These are phyloP conservation scores for Nomada ruficornis DNA, from an alignment of 2,888 invertebrate genomes.

Conservation along the genomic window DNA sequence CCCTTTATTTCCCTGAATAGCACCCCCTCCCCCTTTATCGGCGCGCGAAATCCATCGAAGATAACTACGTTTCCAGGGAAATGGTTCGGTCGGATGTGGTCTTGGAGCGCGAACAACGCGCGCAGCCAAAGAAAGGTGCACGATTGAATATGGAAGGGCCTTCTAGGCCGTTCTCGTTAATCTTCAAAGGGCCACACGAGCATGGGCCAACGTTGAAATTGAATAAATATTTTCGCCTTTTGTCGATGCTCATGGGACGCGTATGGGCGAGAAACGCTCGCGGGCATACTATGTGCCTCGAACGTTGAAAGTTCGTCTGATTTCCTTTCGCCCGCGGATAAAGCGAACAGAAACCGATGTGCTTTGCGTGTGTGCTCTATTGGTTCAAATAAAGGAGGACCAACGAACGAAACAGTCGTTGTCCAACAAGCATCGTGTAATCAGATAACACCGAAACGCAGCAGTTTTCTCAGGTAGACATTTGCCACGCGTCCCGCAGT, in stretches of 20 bases:
- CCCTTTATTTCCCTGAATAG: conserved; percentile 43
- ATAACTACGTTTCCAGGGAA: conserved; percentile 72
- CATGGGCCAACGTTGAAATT: conserved; percentile 55
- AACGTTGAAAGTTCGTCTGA: conserved; percentile 16
- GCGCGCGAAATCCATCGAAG: conserved; percentile 53
- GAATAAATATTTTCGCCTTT: conserved; percentile 69
- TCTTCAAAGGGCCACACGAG: conserved; percentile 67
- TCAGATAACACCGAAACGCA: neutral
- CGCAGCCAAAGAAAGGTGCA: conserved; percentile 29
- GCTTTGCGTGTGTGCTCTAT: neutral
- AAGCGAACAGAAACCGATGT: neutral
- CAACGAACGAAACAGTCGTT: too few species aligned
- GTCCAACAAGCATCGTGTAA: neutral
- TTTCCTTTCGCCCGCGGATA: neutral
- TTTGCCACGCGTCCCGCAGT: neutral
- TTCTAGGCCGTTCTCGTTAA: conserved; percentile 63
- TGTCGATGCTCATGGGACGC: conserved; percentile 16
- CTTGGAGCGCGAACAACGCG: conserved; percentile 20
- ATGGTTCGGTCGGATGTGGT: conserved; percentile 63
- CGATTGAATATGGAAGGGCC: conserved; percentile 48
- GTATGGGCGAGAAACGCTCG: neutral
- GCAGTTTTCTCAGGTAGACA: neutral
- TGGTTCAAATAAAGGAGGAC: neutral
- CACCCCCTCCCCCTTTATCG: conserved; percentile 41
- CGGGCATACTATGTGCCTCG: neutral